Evolutionary conservation across 2,888 invertebrate species (phyloP), one percentile per base, ranked within the genome.

Genomic region (Acholoe squamosa): DNA sequence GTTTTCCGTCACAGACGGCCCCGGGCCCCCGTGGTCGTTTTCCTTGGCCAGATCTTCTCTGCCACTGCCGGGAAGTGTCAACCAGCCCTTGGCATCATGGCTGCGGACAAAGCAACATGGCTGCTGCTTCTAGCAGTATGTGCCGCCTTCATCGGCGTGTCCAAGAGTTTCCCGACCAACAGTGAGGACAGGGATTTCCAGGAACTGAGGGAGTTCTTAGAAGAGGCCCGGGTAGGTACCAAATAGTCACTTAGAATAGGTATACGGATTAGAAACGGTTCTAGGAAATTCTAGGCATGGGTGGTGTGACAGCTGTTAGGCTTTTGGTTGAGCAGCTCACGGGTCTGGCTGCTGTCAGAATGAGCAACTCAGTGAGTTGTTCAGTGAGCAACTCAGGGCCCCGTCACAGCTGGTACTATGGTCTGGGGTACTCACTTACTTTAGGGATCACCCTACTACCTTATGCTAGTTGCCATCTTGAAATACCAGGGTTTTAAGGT

Each of bases 41-140:
- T 28, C 71, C 71, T 28, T 28, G 28, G 71, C 28, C 71, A 71
- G 14, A 14, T 28, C 28, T 25, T 25, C n/a, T 43, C 80, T 43
- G 25, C 34, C 16, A 33, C n/a, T 80, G 43, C 80, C 80, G 43
- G 43, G 34, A 80, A 80, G 80, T 80, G 80, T 80, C 80, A 80
- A 14, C 80, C 43, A 84, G 33, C 43, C 43, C 86, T 54, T 54
- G 86, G 54, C 54, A 54, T 86, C 86, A 86, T 54, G 31, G 86
- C 86, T 12, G 56, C 86, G 10, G 86, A 54, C 56, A 86, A 86
- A 25, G 86, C 86, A 54, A 56, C 28, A 86, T 86, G 86, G 86
- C 52, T 86, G 86, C 52, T 86, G 86, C 86, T 86, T 10, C 86
- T 86, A 10, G 28, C 16, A 52, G 31, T 16, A 12, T 33, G 19